Evolutionary conservation across 1,140 invertebrate species (phyloP).

Genomic region (Ceratina japonica): DNA sequence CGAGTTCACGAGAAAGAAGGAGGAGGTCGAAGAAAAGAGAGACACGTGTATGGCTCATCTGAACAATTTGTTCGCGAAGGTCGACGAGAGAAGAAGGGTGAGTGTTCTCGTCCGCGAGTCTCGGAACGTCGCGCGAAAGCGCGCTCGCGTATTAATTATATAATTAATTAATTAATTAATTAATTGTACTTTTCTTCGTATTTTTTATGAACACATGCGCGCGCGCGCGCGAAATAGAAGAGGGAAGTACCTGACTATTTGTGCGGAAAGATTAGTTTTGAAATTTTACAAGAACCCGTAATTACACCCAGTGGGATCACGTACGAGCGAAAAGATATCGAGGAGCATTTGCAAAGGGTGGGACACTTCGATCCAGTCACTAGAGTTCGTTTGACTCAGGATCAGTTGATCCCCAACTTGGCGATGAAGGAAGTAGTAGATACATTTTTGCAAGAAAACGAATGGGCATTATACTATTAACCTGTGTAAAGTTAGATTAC

Average conservation of each 20-base stretch:
- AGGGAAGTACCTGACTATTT: constrained; percentile 98
- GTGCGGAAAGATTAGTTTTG: constrained; percentile 99
- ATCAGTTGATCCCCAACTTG: constrained; percentile 98
- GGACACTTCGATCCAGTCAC: constrained; percentile 99
- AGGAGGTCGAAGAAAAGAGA: constrained; percentile 88
- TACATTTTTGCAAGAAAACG: constrained; percentile 96
- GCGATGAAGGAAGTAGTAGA: constrained; percentile 99
- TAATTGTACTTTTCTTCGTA: constrained; percentile 24
- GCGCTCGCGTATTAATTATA: too few relatives aligned
- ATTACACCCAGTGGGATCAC: constrained; percentile 99
- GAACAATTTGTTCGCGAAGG: constrained; percentile 95
- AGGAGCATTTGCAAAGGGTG: constrained; percentile 98
- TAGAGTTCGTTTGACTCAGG: constrained; percentile 92
- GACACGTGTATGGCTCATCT: constrained; percentile 83
- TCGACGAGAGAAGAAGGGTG: constrained; percentile 95
- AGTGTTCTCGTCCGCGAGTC: constrained; percentile 72
- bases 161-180: too few relatives aligned
- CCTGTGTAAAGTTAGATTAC: constrained; percentile 40
- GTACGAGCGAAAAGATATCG: constrained; percentile 98
- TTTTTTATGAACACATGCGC: constrained; percentile 52
- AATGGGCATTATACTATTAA: constrained; percentile 96
- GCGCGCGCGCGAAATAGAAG: constrained; percentile 84
- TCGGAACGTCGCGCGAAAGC: background rate
- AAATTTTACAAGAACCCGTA: constrained; percentile 98
- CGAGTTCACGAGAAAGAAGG: constrained; percentile 77